phyloP scores from a whole-genome alignment of 2,888 invertebrate genomes.

The Molorchus minor region DNA sequence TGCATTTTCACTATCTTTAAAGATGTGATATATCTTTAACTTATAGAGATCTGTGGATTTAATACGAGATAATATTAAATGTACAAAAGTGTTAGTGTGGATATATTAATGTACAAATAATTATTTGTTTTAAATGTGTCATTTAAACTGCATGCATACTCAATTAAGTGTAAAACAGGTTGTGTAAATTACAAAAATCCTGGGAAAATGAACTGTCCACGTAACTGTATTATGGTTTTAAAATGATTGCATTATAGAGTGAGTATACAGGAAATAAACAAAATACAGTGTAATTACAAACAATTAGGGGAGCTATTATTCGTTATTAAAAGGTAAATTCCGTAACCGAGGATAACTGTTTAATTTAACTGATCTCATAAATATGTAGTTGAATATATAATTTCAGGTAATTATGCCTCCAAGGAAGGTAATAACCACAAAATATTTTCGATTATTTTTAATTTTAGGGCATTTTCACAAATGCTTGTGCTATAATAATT shows the following conservation, averaged over 20 bases:
- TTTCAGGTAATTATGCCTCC: no score
- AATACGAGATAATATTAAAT: no score
- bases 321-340: slow-evolving; percentile 34
- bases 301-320: slow-evolving; percentile 24
- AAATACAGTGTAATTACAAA: slow-evolving; percentile 26
- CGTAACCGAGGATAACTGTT: slow-evolving; percentile 26
- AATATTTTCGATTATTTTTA: no score
- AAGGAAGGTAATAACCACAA: no score
- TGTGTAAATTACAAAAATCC: slow-evolving; percentile 24
- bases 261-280: slow-evolving; percentile 34
- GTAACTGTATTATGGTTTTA: slow-evolving; percentile 27
- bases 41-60: no score
- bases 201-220: slow-evolving; percentile 40
- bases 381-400: neutral
- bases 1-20: no score
- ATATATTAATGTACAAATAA: slow-evolving; percentile 21
- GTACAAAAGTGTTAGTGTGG: no score
- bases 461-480: no score
- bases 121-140: no score
- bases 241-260: slow-evolving; percentile 22
- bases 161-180: slow-evolving; percentile 25
- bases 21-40: no score
- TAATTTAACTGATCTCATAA: neutral
- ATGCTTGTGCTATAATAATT: no score
- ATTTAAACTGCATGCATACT: slow-evolving; percentile 14